Percentiles rank a stretch among this genome's conserved stretches.
These are phyloP conservation scores for Rhizoglyphus robini DNA, from an alignment of 1,140 invertebrate species.

Conservation along the genomic window DNA sequence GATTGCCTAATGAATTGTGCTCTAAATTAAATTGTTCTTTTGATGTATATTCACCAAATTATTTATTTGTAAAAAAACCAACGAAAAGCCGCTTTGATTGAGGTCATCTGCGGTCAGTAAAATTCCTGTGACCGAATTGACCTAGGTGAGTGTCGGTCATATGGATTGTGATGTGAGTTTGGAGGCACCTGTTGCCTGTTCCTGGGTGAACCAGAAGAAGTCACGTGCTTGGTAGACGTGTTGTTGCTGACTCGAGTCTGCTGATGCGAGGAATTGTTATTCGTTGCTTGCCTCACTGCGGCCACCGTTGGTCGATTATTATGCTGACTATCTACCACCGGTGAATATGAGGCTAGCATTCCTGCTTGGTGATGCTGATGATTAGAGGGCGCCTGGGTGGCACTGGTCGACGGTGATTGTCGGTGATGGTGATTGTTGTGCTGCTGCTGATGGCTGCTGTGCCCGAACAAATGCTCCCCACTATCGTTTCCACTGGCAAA, in stretches of 20 bases:
- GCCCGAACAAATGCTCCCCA: background rate
- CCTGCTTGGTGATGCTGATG: background rate
- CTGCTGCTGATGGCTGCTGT: background rate
- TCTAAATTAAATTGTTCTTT: too few relatives aligned
- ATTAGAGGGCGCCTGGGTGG: background rate
- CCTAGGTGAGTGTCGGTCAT: background rate
- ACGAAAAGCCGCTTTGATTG: too few relatives aligned
- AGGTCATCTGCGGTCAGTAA: too few relatives aligned
- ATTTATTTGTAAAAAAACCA: too few relatives aligned
- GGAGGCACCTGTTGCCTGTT: background rate
- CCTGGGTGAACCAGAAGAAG: background rate
- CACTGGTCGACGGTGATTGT: background rate
- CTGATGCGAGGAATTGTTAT: background rate
- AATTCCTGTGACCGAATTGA: slow-evolving; percentile 12
- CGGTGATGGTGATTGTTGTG: background rate
- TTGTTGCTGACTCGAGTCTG: background rate
- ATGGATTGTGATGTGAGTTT: slow-evolving; percentile 2
- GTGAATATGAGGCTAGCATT: background rate
- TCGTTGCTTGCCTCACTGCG: background rate
- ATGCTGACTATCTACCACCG: background rate
- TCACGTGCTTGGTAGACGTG: background rate
- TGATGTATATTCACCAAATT: too few relatives aligned
- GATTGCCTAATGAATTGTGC: too few relatives aligned
- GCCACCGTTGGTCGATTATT: background rate
- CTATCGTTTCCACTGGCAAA: background rate